These are phyloP conservation scores for Chymomyza costata DNA, from an alignment of 1,140 invertebrate genomes.

Conservation along the genomic window DNA sequence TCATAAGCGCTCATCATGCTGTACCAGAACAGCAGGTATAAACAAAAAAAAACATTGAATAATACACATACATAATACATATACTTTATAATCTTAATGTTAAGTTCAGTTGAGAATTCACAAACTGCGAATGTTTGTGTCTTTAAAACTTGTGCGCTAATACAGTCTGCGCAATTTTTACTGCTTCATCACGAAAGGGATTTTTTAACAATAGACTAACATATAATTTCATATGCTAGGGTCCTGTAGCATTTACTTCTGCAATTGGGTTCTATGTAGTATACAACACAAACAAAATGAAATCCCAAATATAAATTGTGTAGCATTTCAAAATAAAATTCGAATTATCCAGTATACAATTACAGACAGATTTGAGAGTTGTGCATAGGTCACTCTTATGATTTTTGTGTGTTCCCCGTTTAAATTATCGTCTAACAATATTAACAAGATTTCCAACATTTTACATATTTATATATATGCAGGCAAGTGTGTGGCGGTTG, in stretches of 20 bases:
- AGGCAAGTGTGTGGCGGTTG: constrained; percentile 66
- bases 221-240: too few relatives aligned
- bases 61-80: constrained; percentile 31
- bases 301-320: constrained; percentile 37
- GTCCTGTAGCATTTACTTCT: too few relatives aligned
- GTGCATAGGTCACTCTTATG: constrained; percentile 3
- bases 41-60: constrained; percentile 44
- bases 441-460: constrained; percentile 65
- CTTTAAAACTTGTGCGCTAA: too few relatives aligned
- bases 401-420: constrained; percentile 48
- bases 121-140: too few relatives aligned
- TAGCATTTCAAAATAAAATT: constrained; percentile 37
- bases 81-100: too few relatives aligned
- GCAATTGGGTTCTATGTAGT: constrained; percentile 27
- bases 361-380: background rate
- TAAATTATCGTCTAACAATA: constrained; percentile 42
- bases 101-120: too few relatives aligned
- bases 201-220: too few relatives aligned
- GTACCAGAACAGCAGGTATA: constrained; percentile 70
- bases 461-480: constrained; percentile 68
- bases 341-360: constrained; percentile 8
- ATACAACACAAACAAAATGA: too few relatives aligned
- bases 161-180: too few relatives aligned
- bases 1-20: constrained; percentile 35
- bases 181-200: too few relatives aligned